These are phyloP conservation scores for Malurus cyaneus DNA, from an alignment of 2,113 vertebrate genomes.

Conservation along the genomic window DNA sequence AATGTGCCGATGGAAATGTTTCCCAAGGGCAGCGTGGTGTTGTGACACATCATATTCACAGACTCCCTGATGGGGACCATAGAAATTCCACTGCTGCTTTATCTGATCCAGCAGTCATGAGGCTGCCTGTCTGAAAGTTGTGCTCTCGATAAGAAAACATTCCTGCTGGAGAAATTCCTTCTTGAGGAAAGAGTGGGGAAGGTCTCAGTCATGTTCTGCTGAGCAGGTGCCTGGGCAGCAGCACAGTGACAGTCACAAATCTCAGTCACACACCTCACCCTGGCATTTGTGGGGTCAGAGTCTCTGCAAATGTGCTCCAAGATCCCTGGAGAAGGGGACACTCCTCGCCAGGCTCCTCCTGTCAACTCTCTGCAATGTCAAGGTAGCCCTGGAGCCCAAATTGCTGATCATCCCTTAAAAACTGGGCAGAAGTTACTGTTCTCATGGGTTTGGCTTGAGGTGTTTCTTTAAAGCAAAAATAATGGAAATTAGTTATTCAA, in stretches of 20 bases:
- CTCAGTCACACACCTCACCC: not conserved
- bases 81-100: constrained; percentile 55
- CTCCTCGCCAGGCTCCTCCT: not conserved
- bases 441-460: not conserved
- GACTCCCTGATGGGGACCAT: not conserved
- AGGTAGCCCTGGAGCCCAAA: not conserved
- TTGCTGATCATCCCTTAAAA: fast-evolving
- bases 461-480: not conserved
- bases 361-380: not conserved
- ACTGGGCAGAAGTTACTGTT: not conserved
- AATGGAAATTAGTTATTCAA: not conserved
- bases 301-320: fast-evolving
- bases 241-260: not conserved
- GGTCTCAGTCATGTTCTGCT: not conserved
- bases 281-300: not conserved
- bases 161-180: constrained; percentile 36
- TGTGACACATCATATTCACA: constrained; percentile 33
- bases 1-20: not conserved
- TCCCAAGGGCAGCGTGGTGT: not conserved
- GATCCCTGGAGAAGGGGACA: not conserved
- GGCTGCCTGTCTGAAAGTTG: constrained; percentile 37
- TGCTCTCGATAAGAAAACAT: constrained; percentile 42
- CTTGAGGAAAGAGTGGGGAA: not conserved
- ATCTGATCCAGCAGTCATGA: constrained; percentile 50
- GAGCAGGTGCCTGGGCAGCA: constrained; percentile 31